These are phyloP conservation scores for Platorchestia sp. DNA, from an alignment of 1,140 invertebrate genomes.

Conservation along the genomic window DNA sequence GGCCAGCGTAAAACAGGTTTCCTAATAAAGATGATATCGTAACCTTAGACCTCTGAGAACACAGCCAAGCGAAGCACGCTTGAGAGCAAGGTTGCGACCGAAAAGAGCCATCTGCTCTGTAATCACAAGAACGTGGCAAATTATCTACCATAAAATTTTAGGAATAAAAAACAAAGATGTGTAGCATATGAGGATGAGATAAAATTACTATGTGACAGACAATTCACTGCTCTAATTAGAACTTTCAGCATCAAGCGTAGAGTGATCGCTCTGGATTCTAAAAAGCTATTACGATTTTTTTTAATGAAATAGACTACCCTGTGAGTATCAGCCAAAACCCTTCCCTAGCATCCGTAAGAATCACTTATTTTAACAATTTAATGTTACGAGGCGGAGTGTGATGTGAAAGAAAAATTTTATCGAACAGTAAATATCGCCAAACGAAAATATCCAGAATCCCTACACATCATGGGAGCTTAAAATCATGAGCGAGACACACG, in stretches of 20 bases:
- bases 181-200: not conserved
- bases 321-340: not conserved
- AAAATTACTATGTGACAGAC: not conserved
- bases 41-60: constrained; percentile 2
- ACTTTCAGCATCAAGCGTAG: too few species aligned
- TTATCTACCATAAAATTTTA: not conserved
- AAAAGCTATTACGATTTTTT: too few species aligned
- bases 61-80: not conserved
- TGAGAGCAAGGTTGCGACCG: not conserved
- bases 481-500: not conserved
- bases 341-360: too few species aligned
- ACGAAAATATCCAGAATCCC: not conserved
- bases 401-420: not conserved
- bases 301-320: too few species aligned
- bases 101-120: not conserved
- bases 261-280: too few species aligned
- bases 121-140: not conserved
- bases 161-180: not conserved
- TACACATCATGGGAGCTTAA: not conserved
- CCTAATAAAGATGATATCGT: constrained; percentile 47
- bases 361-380: not conserved
- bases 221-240: not conserved
- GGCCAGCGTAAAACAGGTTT: constrained; percentile 9
- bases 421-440: not conserved
- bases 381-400: not conserved